A percentile compares a stretch with the other conserved stretches of the same genome.
These are phyloP conservation scores for Alaudala cheleensis DNA, from an alignment of 2,113 vertebrate genomes.

Conservation along the genomic window DNA sequence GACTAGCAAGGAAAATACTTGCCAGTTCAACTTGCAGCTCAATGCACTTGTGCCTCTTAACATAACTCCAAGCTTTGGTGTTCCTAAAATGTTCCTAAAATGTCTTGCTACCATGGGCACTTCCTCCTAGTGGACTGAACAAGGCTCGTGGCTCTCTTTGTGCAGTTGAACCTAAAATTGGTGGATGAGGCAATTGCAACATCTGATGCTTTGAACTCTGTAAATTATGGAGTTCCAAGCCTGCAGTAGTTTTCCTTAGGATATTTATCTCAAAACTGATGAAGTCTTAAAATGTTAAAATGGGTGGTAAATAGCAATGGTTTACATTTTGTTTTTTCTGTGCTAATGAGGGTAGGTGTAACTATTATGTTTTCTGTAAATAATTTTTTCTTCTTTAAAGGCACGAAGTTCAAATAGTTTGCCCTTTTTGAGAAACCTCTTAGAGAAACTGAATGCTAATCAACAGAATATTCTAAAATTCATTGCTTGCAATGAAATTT, in stretches of 20 bases:
- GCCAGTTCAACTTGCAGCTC: neutral
- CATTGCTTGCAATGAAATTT: constrained; percentile 98
- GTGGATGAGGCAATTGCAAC: neutral
- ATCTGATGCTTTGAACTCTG: neutral
- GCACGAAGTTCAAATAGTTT: constrained; percentile 87
- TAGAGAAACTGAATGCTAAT: constrained; percentile 91
- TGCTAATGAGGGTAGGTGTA: neutral
- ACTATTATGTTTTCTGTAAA: constrained; percentile 15
- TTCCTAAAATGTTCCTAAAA: neutral
- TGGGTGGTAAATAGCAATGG: neutral
- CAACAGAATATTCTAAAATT: constrained; percentile 99
- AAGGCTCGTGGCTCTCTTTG: rapidly evolving
- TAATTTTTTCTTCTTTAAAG: constrained; percentile 68
- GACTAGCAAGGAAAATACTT: neutral
- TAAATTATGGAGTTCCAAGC: neutral
- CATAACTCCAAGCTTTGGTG: neutral
- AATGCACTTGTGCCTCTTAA: neutral
- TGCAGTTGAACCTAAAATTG: neutral
- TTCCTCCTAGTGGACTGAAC: neutral
- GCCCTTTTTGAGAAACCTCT: constrained; percentile 86
- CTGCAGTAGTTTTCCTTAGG: neutral
- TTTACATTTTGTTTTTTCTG: neutral
- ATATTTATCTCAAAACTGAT: neutral
- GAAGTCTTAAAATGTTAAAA: neutral
- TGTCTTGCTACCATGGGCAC: neutral